Evolutionary conservation across 2,113 vertebrate genomes (phyloP).

Genomic region (Eptesicus fuscus): DNA sequence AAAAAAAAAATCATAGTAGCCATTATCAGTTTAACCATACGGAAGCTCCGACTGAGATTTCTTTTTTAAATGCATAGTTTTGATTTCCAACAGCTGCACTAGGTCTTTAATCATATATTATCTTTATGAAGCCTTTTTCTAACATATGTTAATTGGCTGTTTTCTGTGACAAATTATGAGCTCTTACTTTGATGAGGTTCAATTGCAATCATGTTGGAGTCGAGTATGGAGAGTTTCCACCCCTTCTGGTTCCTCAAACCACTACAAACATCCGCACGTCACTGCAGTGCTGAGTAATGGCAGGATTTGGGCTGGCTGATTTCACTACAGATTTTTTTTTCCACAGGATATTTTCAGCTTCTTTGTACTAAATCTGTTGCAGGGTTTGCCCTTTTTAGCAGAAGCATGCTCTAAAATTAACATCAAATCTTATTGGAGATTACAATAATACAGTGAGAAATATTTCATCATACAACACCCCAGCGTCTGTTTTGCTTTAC

Average conservation of each 20-base stretch:
- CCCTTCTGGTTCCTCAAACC: conserved; percentile 89
- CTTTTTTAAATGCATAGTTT: conserved; percentile 91
- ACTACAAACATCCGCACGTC: conserved; percentile 92
- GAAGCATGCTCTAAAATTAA: conserved; percentile 84
- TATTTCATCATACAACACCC: conserved; percentile 66
- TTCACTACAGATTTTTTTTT: conserved; percentile 79
- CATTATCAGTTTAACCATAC: conserved; percentile 85
- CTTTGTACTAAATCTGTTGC: conserved; percentile 81
- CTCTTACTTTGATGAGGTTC: conserved; percentile 98
- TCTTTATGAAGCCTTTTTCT: conserved; percentile 91
- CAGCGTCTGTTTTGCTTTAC: conserved; percentile 60
- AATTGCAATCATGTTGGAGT: conserved; percentile 94
- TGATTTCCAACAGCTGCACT: conserved; percentile 95
- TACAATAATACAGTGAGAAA: conserved; percentile 77
- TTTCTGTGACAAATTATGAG: conserved; percentile 99
- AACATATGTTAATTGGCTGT: conserved; percentile 99
- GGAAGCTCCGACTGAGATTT: conserved; percentile 84
- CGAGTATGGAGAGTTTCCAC: conserved; percentile 90
- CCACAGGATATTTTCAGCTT: conserved; percentile 84
- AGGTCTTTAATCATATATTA: conserved; percentile 97
- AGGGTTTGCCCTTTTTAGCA: conserved; percentile 82
- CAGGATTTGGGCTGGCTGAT: conserved; percentile 89
- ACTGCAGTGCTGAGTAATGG: conserved; percentile 93
- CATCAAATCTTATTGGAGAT: conserved; percentile 74
- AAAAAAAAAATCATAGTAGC: conserved; percentile 83